Base-by-base conservation (phyloP, 2,888 invertebrate species). In the Malacosoma neustria region DNA sequence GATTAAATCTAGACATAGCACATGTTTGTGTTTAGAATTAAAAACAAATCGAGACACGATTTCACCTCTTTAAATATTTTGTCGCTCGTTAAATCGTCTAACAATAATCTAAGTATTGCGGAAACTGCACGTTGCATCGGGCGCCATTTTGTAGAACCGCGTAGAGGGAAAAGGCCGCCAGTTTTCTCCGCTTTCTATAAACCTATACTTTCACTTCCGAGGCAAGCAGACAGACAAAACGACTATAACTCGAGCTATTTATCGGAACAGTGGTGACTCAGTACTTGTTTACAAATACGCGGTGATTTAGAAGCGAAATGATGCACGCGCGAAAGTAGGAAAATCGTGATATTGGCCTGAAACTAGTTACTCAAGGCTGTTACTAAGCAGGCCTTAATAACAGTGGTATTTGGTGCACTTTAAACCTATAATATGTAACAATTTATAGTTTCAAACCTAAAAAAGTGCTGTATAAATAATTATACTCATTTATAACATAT, bases 151-250 rank as follows among this genome's bases (percentile, higher is more conserved):
- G 58, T 61, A 58, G 57, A 57, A 51, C 41, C 51, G 43, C 57
- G 45, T 37, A 44, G 49, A 41, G 53, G 51, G 54, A 57, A 56
- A 61, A 65, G 53, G 34, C 44, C 46, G 22, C 22, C 1, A 48
- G 57, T 65, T 72, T 71, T 71, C 73, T 46, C 73, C 57, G 52
- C 72, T 72, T 72, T 73, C 72, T 71, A 67, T 54, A 56, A 41
- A 30, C 22, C 22, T 9, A 22, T 48, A 72, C 74, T 73, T 72
- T 74, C 73, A 72, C 74, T 72, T 71, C 70, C 64, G 60, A 64
- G 55, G 38, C 46, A 43, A 49, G 49, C 56, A 54, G 53, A 54
- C 64, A 61, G 63, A 66, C 72, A 61, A 65, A 67, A 68, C 61
- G 52, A 60, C 57, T 57, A 53, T 48, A 50, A 49, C 56, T 48